phyloP scores from a whole-genome alignment of 2,113 vertebrate species.

The Oncorhynchus gorbuscha region DNA sequence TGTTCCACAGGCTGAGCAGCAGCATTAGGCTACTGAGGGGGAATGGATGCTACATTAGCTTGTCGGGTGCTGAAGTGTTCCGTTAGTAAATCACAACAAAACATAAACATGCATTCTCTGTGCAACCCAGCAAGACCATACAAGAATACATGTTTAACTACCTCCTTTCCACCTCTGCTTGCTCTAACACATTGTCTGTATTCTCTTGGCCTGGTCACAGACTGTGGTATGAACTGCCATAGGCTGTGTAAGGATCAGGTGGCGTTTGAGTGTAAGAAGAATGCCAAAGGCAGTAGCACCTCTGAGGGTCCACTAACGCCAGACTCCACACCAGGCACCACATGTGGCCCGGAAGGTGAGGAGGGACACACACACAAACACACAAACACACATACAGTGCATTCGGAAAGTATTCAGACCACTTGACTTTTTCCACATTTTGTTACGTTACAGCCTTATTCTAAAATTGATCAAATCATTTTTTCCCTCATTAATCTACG shows the following conservation, averaged over 20 bases:
- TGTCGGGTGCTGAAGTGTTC: not conserved
- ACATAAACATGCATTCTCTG: not conserved
- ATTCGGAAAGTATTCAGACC: too few species aligned
- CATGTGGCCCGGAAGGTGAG: conserved; percentile 75
- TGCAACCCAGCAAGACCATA: not conserved
- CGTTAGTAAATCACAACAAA: not conserved
- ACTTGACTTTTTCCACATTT: too few species aligned
- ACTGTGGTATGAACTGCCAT: conserved; percentile 96
- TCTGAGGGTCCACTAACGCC: conserved; percentile 75
- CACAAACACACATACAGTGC: too few species aligned
- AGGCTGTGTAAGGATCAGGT: conserved; percentile 95
- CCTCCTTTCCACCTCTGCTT: conserved; percentile 30
- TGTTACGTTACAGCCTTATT: too few species aligned
- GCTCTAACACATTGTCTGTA: conserved; percentile 44
- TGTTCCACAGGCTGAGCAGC: not conserved
- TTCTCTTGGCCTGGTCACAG: conserved; percentile 65
- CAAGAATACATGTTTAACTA: not conserved
- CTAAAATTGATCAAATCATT: too few species aligned
- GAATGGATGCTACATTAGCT: not conserved
- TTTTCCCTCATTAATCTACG: too few species aligned
- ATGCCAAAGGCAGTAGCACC: conserved; percentile 72
- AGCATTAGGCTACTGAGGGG: conserved; percentile 53
- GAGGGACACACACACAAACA: not conserved
- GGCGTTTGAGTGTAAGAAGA: conserved; percentile 95
- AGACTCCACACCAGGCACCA: conserved; percentile 70